These are phyloP conservation scores for Netelia fuscicornis DNA, from an alignment of 2,888 invertebrate genomes.

Conservation along the genomic window DNA sequence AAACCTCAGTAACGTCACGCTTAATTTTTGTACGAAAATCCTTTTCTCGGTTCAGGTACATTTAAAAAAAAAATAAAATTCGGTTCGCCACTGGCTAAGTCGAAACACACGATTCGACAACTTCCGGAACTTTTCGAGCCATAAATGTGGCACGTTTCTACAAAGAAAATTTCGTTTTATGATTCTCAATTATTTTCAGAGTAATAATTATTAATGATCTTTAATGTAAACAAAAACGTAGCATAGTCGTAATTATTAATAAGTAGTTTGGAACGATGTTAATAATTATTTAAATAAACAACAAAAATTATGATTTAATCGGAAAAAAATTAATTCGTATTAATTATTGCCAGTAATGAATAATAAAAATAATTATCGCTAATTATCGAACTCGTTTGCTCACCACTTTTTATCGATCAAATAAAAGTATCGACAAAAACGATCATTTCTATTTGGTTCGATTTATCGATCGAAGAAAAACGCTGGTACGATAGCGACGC, in stretches of 20 bases:
- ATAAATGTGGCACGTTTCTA: background rate
- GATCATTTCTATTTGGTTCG: constrained; percentile 16
- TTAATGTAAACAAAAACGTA: no score
- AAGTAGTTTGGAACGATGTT: no score
- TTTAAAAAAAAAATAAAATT: constrained; percentile 31
- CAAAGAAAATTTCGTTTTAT: background rate
- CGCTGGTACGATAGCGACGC: constrained; percentile 23
- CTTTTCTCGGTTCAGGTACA: constrained; percentile 57
- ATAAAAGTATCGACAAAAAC: background rate
- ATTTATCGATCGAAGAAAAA: constrained; percentile 11
- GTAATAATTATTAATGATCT: background rate
- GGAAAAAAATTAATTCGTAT: no score
- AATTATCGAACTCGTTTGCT: no score
- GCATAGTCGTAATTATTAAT: no score
- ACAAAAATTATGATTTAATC: no score
- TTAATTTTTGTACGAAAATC: constrained; percentile 50
- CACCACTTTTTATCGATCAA: no score
- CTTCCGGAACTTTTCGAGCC: background rate
- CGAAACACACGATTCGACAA: background rate
- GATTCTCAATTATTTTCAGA: background rate
- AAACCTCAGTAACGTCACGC: constrained; percentile 66
- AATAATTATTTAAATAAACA: no score
- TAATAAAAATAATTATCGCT: no score
- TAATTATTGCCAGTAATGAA: no score
- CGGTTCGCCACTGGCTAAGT: background rate